Evolutionary conservation across 2,113 vertebrate genomes (phyloP), one percentile per base, ranked within the genome.

Genomic region (Pollimyrus isidori): DNA sequence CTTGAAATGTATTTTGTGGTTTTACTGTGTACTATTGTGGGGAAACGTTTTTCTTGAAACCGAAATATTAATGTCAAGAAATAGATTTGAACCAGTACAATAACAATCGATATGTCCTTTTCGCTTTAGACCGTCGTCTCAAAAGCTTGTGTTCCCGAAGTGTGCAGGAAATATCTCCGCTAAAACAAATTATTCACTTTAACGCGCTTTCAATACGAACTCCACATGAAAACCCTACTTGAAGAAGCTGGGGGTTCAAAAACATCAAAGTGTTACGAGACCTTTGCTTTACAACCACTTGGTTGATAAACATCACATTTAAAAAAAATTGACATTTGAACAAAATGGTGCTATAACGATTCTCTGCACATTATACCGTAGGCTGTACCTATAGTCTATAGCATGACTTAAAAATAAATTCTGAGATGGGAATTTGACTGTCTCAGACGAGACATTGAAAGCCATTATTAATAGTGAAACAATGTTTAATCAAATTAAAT

Each of bases 181-280:
- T 88, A n/a, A 52, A 39, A 58, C 13, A 35, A 13, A 49, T 88
- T 23, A 76, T 17, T 80, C 26, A 45, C 46, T 21, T 58, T 65
- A 49, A 48, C 15, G 21, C 42, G 30, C 62, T 73, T 88, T 88
- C 88, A 80, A 80, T 35, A 39, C 15, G 15, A 52, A 30, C 26
- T 88, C 48, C n/a, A 19, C n/a, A 30, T n/a, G 69, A 80, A 88
- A 80, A 50, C n/a, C 21, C 6, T 49, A 50, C 65, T 23, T 42
- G n/a, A 46, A 46, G 46, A 88, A 42, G 30, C 65, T 53, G 69
- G 69, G 88, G 80, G 88, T 88, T 52, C 87, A 73, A 39, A 88
- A 53, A 46, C 88, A 45, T 46, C 88, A 88, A 80, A 76, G 45
- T 39, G n/a, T 45, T 19, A 42, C n/a, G 48, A 58, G 30, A 56